Percentiles rank a stretch among this genome's conserved stretches.
Conservation (phyloP, 2,113 vertebrate species). For the Hippocampus mohnikei region DNA sequence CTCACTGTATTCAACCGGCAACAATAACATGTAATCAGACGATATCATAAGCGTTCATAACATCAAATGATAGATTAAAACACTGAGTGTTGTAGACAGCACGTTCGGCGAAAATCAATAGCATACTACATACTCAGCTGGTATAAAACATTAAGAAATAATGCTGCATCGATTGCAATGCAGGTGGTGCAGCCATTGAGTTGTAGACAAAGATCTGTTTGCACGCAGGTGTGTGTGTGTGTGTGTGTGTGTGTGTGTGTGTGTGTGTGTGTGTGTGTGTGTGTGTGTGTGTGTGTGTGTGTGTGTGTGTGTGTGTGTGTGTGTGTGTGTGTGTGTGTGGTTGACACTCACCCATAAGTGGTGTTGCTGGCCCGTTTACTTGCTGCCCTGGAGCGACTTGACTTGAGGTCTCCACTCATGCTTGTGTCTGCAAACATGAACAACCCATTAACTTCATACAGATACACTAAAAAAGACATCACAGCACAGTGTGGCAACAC, state of each 20-base stretch:
- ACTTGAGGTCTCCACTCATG: slow-evolving; percentile 77
- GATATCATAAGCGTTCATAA: slow-evolving; percentile 42
- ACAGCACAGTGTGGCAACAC: slow-evolving; percentile 7
- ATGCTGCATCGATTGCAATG: slow-evolving; percentile 47
- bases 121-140: slow-evolving; percentile 40
- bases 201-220: slow-evolving; percentile 41
- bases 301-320: slow-evolving; percentile 7
- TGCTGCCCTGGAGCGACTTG: slow-evolving; percentile 68
- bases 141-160: slow-evolving; percentile 53
- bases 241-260: not conserved
- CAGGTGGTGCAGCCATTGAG: slow-evolving; percentile 37
- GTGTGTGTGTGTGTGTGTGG: not conserved
- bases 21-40: slow-evolving; percentile 51
- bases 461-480: slow-evolving; percentile 19
- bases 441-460: slow-evolving; percentile 45
- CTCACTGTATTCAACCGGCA: slow-evolving; percentile 22
- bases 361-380: slow-evolving; percentile 71
- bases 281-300: not conserved
- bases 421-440: slow-evolving; percentile 66
- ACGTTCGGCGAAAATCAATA: slow-evolving; percentile 56
- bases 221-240: not conserved
- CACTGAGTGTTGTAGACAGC: slow-evolving; percentile 55
- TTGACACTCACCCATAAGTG: slow-evolving; percentile 69
- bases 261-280: not conserved
- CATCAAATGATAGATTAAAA: slow-evolving; percentile 61